A percentile compares a stretch with the other conserved stretches of the same genome.
These are phyloP conservation scores for Coryphaenoides rupestris DNA, from an alignment of 2,113 vertebrate genomes.

Conservation along the genomic window DNA sequence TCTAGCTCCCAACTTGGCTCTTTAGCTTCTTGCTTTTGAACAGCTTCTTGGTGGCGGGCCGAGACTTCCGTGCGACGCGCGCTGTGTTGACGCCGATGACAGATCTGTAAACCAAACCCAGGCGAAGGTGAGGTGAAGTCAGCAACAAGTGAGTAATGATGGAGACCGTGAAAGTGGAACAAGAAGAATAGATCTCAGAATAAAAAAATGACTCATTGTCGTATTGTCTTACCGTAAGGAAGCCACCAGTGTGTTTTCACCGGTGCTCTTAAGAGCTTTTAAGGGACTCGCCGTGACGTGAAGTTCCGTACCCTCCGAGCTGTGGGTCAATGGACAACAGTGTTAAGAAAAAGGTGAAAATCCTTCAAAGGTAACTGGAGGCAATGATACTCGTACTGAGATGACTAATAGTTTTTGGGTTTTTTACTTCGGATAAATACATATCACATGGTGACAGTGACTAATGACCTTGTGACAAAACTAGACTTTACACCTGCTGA, in stretches of 20 bases:
- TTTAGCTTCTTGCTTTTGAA: conserved; percentile 13
- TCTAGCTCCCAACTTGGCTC: conserved; percentile 34
- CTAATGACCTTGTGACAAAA: background rate
- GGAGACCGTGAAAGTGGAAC: background rate
- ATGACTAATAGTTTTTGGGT: too few species aligned
- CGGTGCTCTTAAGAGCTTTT: background rate
- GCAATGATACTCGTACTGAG: too few species aligned
- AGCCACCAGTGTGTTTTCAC: conserved; percentile 34
- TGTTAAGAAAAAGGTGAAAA: conserved; percentile 21
- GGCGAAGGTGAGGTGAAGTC: background rate
- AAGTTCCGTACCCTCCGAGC: conserved; percentile 36
- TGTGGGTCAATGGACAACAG: conserved; percentile 34
- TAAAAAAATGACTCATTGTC: background rate
- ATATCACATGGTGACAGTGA: too few species aligned
- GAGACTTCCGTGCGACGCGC: conserved; percentile 3
- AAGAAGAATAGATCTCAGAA: background rate
- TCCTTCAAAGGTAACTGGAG: too few species aligned
- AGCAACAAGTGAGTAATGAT: background rate
- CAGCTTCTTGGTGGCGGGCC: conserved; percentile 14
- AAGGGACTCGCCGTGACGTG: too few species aligned
- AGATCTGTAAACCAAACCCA: conserved; percentile 43
- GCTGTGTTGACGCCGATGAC: conserved; percentile 43
- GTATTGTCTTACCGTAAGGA: conserved; percentile 58
- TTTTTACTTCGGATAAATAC: too few species aligned
- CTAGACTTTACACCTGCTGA: background rate